A percentile compares a stretch with the other conserved stretches of the same genome.
Evolutionary conservation across 1,140 invertebrate genomes (phyloP).

Genomic region (Bilobella aurantiaca): DNA sequence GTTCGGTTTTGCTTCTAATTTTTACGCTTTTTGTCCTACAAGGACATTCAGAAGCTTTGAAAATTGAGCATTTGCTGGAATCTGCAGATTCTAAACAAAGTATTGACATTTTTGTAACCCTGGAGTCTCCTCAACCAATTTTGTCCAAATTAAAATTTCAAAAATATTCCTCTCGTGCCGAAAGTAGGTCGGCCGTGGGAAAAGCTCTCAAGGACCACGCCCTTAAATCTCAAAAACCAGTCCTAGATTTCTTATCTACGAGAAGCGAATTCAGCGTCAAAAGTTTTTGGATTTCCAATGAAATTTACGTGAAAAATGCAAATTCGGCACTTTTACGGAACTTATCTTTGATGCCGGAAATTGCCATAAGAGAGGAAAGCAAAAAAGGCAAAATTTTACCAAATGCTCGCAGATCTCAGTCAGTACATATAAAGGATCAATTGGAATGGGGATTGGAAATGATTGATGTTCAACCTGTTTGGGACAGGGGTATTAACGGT

Average conservation of each 20-base stretch:
- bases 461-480: not conserved
- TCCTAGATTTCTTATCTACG: not conserved
- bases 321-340: not conserved
- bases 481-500: not conserved
- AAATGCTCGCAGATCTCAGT: no score
- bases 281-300: slow-evolving; percentile 1
- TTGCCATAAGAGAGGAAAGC: not conserved
- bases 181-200: not conserved
- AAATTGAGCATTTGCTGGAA: no score
- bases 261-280: slow-evolving; percentile 1
- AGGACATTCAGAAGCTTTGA: no score
- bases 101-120: no score
- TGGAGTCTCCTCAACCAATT: no score
- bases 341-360: not conserved
- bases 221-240: not conserved
- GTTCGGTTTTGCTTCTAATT: no score
- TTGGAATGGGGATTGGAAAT: not conserved
- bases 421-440: not conserved
- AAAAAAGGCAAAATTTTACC: not conserved
- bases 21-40: no score
- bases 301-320: not conserved
- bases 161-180: not conserved
- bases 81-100: no score
- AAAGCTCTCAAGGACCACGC: not conserved
- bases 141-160: not conserved